phyloP scores from a whole-genome alignment of 37 sponge, comb jelly and placozoan species.

The Agelas oroides region DNA sequence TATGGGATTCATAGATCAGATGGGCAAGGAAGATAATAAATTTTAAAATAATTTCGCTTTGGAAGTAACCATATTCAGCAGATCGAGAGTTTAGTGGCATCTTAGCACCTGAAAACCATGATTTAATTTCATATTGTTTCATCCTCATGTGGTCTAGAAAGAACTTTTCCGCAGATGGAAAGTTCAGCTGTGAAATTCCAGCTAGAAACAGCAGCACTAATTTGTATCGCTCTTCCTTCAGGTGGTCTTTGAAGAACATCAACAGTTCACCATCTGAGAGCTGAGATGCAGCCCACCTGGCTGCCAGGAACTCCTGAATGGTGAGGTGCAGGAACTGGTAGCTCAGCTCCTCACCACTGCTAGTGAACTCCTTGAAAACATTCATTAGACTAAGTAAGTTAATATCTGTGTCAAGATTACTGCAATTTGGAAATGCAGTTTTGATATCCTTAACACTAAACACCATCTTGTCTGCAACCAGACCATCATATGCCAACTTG shows the following conservation, averaged over 20 bases:
- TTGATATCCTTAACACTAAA: background rate
- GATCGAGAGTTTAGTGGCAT: too few species aligned
- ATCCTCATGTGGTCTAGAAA: too few species aligned
- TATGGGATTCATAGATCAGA: too few species aligned
- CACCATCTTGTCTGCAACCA: slow-evolving; percentile 5
- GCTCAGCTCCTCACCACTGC: background rate
- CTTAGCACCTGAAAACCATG: too few species aligned
- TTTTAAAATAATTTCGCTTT: too few species aligned
- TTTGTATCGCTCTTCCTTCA: background rate
- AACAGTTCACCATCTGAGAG: background rate
- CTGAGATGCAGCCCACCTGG: background rate
- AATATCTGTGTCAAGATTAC: background rate
- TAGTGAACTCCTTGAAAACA: background rate
- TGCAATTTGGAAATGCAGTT: background rate
- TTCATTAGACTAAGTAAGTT: background rate
- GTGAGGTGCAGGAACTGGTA: slow-evolving; percentile 28
- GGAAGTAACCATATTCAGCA: too few species aligned
- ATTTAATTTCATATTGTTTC: too few species aligned
- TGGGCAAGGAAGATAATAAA: too few species aligned
- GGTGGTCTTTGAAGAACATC: background rate
- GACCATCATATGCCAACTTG: background rate
- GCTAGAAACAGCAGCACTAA: slow-evolving; percentile 2
- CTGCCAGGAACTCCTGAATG: slow-evolving; percentile 32
- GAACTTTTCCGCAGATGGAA: background rate
- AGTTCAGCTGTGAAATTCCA: background rate